Base-by-base conservation (phyloP, 1,140 invertebrate genomes). In the Anastrepha obliqua region DNA sequence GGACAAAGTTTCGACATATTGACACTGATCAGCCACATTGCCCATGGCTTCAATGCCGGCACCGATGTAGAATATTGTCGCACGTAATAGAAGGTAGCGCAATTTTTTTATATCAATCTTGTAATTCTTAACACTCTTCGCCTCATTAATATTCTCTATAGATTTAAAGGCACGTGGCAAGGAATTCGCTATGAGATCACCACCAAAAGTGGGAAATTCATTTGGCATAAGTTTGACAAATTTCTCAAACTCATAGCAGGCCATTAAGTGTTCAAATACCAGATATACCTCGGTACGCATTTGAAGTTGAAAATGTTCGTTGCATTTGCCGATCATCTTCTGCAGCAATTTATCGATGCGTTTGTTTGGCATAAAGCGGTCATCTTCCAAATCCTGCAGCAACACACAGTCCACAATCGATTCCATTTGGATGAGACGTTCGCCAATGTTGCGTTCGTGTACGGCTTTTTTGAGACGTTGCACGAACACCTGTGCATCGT, bases 321-420 rank as follows among this genome's bases (percentile, higher is more conserved):
- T 67, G 0, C 70, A 60, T 15, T 42, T 55, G 6, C 74, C 59
- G 39, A 88, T 86, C 3, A 88, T 3, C 20, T 87, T 67, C 8
- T 87, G 15, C 20, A 88, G 8, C 9, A 88, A 11, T 47, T 85
- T 64, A n/a, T 88, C 51, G 62, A 15, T 51, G 58, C 62, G 67
- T 81, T 59, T 42, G 15, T 87, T 74, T 9, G 55, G 13, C 44
- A 78, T 58, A 89, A 90, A 6, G 87, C 88, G 9, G 70, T 92
- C 2, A 89, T 91, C 74, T 89, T 90, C 51, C 9, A 92, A 89
- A 60, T 92, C 91, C 39, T 91, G 91, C 47, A 91, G 89, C 9
- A 93, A 87, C 39, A 92, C 91, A 87, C 92, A 92, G 67, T 93
- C 92, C 2, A 92, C 91, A 74, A 93, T 91, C 2, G 91, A 87